phyloP scores from a whole-genome alignment of 2,888 invertebrate genomes.

The Phaonia tiefii region DNA sequence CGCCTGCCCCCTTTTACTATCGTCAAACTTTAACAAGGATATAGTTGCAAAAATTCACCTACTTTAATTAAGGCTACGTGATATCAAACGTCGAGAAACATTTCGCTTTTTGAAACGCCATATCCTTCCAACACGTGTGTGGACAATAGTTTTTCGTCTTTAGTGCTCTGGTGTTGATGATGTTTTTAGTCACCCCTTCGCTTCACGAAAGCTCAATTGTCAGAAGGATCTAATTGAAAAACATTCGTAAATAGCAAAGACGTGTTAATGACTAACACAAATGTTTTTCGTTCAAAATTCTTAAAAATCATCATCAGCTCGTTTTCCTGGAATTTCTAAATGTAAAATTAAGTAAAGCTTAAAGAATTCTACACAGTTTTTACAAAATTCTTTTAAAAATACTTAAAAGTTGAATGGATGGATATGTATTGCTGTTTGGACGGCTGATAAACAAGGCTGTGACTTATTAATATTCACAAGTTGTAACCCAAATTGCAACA shows the following conservation, averaged over 20 bases:
- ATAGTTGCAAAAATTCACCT: slow-evolving; percentile 46
- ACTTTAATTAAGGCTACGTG: slow-evolving; percentile 69
- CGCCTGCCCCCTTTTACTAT: too few relatives aligned
- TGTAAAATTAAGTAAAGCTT: neutral
- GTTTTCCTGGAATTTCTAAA: too few relatives aligned
- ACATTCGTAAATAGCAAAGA: slow-evolving; percentile 60
- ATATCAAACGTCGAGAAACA: slow-evolving; percentile 58
- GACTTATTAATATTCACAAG: too few relatives aligned
- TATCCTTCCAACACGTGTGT: slow-evolving; percentile 34
- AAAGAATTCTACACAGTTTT: too few relatives aligned
- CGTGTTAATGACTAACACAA: slow-evolving; percentile 55
- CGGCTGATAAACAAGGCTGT: too few relatives aligned
- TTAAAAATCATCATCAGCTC: too few relatives aligned
- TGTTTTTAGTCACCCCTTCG: neutral
- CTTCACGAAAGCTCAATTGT: slow-evolving; percentile 50
- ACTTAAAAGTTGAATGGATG: too few relatives aligned
- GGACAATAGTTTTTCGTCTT: slow-evolving; percentile 46
- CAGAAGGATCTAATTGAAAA: slow-evolving; percentile 63
- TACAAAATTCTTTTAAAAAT: too few relatives aligned
- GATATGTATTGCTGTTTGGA: too few relatives aligned
- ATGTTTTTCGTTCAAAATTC: neutral
- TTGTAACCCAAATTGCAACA: too few relatives aligned
- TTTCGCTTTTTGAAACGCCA: neutral
- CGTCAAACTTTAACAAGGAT: neutral
- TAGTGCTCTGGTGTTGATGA: slow-evolving; percentile 2